phyloP scores from a whole-genome alignment of 2,797 vertebrate genomes.

The Esox lucius region DNA sequence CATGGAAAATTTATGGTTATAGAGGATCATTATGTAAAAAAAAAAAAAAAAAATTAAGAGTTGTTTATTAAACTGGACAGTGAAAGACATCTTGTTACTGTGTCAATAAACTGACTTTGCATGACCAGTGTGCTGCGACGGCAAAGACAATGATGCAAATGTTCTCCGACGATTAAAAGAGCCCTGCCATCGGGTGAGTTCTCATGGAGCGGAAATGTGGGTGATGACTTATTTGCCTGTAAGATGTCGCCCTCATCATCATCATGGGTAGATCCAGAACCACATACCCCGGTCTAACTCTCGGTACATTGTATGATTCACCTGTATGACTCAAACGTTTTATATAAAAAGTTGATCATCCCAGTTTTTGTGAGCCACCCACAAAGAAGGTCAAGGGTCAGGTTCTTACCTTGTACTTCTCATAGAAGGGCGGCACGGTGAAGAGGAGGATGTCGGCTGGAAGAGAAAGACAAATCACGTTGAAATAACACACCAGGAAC shows the following conservation, averaged over 20 bases:
- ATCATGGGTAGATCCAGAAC: background rate
- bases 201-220: background rate
- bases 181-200: background rate
- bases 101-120: background rate
- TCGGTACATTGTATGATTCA: background rate
- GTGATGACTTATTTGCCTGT: background rate
- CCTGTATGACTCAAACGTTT: background rate
- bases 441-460: conserved; percentile 87
- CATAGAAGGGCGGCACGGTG: conserved; percentile 84
- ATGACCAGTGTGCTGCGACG: background rate
- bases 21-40: background rate
- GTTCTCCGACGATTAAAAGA: background rate
- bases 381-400: background rate
- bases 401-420: conserved; percentile 89
- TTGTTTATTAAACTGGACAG: background rate
- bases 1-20: background rate
- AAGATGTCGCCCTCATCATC: background rate
- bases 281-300: background rate
- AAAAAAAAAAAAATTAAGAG: too few relatives aligned
- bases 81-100: conserved; percentile 3
- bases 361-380: background rate
- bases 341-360: background rate
- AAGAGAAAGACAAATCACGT: conserved; percentile 24
- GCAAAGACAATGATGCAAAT: background rate
- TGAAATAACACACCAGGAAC: background rate